Evolutionary conservation across 2,888 invertebrate genomes (phyloP), one percentile per base, ranked within the genome.

Genomic region (Bombyx huttoni): DNA sequence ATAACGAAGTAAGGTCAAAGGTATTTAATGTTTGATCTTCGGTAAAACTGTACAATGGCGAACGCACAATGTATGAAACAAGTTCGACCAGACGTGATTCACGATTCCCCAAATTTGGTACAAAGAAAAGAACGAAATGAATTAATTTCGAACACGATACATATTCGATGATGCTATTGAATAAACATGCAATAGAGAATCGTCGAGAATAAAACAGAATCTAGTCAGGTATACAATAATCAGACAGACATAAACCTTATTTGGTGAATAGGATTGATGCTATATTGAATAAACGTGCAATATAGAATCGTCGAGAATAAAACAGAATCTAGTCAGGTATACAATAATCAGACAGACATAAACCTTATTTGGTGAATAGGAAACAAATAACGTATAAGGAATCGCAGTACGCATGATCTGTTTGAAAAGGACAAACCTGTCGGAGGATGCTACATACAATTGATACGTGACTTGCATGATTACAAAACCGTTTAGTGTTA

Each of bases 201-300:
- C 64, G 57, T 61, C 62, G 59, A 62, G 51, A 57, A 68, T 61
- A 62, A 64, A 65, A 67, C 61, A n/a, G 69, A 69, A 75, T 75
- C 67, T 56, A 57, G 62, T 73, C 72, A 74, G 68, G 70, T 59
- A 64, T 63, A 58, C 9, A 6, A 40, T 40, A 61, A 61, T 58
- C 67, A 63, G 62, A 65, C 60, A 64, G 64, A 70, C 68, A 66
- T 51, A 57, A 62, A 60, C 75, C 68, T 64, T 75, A 72, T 70
- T 65, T 64, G 74, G 68, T 61, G 70, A 63, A 58, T 67, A 79
- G 81, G 80, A 81, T 63, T 61, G 60, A 70, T 78, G 65, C 68
- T 78, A 45, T 78, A 68, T 78, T 78, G 75, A 73, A 78, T 73
- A 63, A 63, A 55, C 55, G 55, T 69, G 73, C 52, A 70, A 81